phyloP scores from a whole-genome alignment of 2,797 vertebrate genomes.

The Phoxinus dragarum region DNA sequence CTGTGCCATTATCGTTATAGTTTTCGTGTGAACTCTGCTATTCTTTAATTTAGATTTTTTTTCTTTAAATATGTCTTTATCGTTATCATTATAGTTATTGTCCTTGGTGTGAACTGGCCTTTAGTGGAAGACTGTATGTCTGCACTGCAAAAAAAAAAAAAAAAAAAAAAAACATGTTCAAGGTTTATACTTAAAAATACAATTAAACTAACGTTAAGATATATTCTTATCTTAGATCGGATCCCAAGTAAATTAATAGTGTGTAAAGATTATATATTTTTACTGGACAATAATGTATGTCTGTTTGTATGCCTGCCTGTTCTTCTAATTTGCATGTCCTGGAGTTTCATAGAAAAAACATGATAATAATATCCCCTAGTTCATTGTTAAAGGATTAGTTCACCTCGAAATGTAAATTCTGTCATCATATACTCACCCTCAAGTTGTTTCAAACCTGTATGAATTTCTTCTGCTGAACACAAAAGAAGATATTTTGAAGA shows the following conservation, averaged over 20 bases:
- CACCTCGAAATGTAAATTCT: too few species aligned
- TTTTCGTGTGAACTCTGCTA: background rate
- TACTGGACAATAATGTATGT: background rate
- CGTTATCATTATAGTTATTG: background rate
- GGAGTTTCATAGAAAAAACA: background rate
- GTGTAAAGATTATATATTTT: background rate
- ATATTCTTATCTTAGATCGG: background rate
- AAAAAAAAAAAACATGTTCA: too few species aligned
- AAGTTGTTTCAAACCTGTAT: too few species aligned
- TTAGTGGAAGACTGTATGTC: background rate
- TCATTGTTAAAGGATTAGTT: background rate
- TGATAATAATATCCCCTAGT: background rate
- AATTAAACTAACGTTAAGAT: background rate
- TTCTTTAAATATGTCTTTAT: background rate
- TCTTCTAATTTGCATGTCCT: background rate
- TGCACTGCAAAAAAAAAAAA: background rate
- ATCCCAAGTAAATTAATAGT: background rate
- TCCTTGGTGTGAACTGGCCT: background rate
- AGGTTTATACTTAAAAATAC: background rate
- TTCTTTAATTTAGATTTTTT: too few species aligned
- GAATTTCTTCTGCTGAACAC: too few species aligned
- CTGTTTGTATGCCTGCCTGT: background rate
- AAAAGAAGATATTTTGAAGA: too few species aligned
- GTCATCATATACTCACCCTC: too few species aligned
- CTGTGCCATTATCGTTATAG: background rate